These are phyloP conservation scores for Rhaphigaster nebulosa DNA, from an alignment of 2,888 invertebrate genomes.

Conservation along the genomic window DNA sequence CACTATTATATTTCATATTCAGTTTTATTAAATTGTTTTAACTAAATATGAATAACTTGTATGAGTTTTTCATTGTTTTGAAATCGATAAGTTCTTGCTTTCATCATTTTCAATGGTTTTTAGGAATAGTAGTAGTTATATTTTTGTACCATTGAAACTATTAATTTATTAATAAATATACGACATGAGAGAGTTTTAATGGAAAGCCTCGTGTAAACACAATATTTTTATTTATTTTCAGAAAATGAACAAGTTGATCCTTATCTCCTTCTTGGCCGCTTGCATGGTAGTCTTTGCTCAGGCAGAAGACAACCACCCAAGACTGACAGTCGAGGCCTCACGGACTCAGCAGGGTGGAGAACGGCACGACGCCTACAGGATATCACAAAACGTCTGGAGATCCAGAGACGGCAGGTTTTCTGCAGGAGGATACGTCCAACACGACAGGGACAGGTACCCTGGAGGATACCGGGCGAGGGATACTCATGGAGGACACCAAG, in stretches of 20 bases:
- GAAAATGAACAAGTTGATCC: constrained; percentile 13
- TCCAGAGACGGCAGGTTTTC: constrained; percentile 53
- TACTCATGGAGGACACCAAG: constrained; percentile 58
- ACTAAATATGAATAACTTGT: no score
- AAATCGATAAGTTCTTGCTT: no score
- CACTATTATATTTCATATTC: no score
- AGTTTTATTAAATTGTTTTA: no score
- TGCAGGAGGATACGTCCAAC: constrained; percentile 58
- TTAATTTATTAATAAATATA: no score
- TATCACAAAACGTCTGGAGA: constrained; percentile 55
- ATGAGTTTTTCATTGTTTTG: no score
- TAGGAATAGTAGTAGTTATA: no score
- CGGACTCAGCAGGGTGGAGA: background rate
- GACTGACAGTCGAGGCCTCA: background rate
- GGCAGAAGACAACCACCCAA: constrained; percentile 15
- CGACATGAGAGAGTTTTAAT: no score
- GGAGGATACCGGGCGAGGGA: constrained; percentile 30
- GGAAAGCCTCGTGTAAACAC: no score
- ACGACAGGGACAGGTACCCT: constrained; percentile 54
- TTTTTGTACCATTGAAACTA: no score
- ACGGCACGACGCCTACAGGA: background rate
- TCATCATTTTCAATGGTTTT: no score
- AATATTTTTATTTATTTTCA: background rate
- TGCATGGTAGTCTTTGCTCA: background rate
- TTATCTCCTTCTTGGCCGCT: background rate